Conservation (phyloP, 2,888 invertebrate genomes). For the Hypena proboscidalis region DNA sequence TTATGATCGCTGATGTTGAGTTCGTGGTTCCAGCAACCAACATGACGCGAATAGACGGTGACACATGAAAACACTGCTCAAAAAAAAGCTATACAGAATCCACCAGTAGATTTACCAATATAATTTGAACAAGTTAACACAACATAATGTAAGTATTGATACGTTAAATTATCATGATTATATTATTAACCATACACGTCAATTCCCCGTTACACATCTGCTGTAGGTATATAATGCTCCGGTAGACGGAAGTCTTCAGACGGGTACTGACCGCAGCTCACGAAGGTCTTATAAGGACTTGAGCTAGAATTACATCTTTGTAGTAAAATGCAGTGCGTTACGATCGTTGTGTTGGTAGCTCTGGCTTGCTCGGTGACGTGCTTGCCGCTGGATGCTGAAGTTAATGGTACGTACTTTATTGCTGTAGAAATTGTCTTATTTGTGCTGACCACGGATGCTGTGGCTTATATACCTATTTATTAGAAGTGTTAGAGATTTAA, state of each 20-base stretch:
- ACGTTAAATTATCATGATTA: too few species aligned
- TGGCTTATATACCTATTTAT: too few species aligned
- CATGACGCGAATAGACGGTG: too few species aligned
- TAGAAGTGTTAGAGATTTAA: too few species aligned
- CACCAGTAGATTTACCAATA: conserved; percentile 34
- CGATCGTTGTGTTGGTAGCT: conserved; percentile 45
- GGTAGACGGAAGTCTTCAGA: conserved; percentile 13
- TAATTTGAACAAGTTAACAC: conserved; percentile 39
- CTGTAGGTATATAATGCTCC: conserved; percentile 36
- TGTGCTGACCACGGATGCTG: too few species aligned
- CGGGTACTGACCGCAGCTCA: conserved; percentile 1
- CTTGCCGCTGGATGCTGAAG: conserved; percentile 49
- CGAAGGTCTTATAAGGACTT: conserved; percentile 5
- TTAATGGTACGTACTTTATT: conserved; percentile 41
- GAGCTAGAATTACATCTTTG: neutral
- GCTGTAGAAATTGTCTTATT: neutral
- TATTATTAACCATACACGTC: conserved; percentile 50
- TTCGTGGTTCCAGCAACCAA: too few species aligned
- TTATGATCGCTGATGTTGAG: too few species aligned
- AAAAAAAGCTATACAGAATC: conserved; percentile 23
- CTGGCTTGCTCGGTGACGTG: conserved; percentile 44
- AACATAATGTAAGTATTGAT: conserved; percentile 49
- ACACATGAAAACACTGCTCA: too few species aligned
- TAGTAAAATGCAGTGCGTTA: conserved; percentile 36
- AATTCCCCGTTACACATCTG: conserved; percentile 16